Percentiles rank a stretch among this genome's conserved stretches.
Evolutionary conservation across 1,140 invertebrate species (phyloP).

Genomic region (Probaryconus sp.): DNA sequence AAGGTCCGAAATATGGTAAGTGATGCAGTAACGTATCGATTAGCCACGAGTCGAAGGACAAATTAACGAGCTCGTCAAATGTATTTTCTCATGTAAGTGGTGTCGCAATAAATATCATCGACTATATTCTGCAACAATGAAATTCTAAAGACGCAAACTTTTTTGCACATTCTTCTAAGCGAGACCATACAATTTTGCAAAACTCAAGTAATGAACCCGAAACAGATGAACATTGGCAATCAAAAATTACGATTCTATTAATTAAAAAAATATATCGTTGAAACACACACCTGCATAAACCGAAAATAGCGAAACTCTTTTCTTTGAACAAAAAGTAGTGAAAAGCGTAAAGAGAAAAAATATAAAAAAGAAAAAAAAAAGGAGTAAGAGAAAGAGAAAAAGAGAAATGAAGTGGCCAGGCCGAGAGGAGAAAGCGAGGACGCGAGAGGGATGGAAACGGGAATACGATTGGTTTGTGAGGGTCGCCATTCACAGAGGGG

Average conservation of each 20-base stretch:
- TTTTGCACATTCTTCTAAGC: background rate
- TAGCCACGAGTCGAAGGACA: slow-evolving; percentile 63
- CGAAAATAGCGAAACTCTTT: too few species aligned
- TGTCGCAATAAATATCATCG: slow-evolving; percentile 40
- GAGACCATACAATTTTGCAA: too few species aligned
- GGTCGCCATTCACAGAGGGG: slow-evolving; percentile 77
- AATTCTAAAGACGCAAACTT: background rate
- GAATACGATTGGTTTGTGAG: slow-evolving; percentile 79
- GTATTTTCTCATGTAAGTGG: slow-evolving; percentile 44
- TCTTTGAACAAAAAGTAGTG: slow-evolving; percentile 40
- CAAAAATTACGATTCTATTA: too few species aligned
- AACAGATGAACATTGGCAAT: too few species aligned
- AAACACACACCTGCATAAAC: too few species aligned
- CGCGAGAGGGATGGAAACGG: slow-evolving; percentile 77
- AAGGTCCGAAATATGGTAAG: slow-evolving; percentile 68
- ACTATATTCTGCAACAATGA: slow-evolving; percentile 20
- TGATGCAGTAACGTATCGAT: slow-evolving; percentile 65
- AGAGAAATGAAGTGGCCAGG: slow-evolving; percentile 64
- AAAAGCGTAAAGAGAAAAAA: slow-evolving; percentile 39
- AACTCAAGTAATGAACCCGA: too few species aligned
- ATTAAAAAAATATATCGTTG: slow-evolving; percentile 47
- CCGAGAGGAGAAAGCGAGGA: slow-evolving; percentile 66
- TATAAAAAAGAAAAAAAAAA: slow-evolving; percentile 24
- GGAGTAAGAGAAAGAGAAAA: slow-evolving; percentile 32
- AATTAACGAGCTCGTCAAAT: slow-evolving; percentile 63